A percentile compares a stretch with the other conserved stretches of the same genome.
Conservation (phyloP, 2,113 vertebrate genomes). For the Sinosuthora webbiana region DNA sequence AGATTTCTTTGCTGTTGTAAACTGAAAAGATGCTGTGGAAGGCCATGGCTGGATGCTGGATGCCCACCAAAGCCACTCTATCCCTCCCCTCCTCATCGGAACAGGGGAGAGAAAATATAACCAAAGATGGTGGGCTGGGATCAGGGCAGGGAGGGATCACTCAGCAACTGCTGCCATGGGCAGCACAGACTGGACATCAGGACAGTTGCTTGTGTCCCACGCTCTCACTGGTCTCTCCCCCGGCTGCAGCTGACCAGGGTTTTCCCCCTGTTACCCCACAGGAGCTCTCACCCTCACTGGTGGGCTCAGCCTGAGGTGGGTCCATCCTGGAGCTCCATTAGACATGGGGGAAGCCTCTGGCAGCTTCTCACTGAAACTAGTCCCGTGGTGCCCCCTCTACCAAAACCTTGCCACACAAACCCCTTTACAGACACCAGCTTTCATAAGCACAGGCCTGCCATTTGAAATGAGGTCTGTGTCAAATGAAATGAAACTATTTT, state of each 20-base stretch:
- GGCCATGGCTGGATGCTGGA: not conserved
- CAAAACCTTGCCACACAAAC: not conserved
- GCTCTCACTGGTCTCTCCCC: not conserved
- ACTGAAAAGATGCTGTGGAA: not conserved
- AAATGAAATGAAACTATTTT: not conserved
- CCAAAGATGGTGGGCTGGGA: not conserved
- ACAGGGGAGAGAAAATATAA: not conserved
- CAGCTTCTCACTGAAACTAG: not conserved
- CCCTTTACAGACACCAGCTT: not conserved
- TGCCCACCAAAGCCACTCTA: not conserved
- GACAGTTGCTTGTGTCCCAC: not conserved
- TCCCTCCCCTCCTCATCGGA: not conserved
- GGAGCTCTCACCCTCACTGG: not conserved
- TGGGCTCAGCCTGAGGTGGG: not conserved
- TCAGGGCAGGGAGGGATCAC: not conserved
- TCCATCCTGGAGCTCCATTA: not conserved
- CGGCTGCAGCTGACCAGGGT: not conserved
- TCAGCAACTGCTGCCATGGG: fast-evolving
- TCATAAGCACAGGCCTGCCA: not conserved
- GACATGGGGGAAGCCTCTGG: not conserved
- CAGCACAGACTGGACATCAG: not conserved
- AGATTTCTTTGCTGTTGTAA: not conserved
- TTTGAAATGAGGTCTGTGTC: not conserved
- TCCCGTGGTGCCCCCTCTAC: not conserved
- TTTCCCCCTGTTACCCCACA: not conserved